phyloP scores from a whole-genome alignment of 2,888 invertebrate genomes.

The Eumerus sabulonum region DNA sequence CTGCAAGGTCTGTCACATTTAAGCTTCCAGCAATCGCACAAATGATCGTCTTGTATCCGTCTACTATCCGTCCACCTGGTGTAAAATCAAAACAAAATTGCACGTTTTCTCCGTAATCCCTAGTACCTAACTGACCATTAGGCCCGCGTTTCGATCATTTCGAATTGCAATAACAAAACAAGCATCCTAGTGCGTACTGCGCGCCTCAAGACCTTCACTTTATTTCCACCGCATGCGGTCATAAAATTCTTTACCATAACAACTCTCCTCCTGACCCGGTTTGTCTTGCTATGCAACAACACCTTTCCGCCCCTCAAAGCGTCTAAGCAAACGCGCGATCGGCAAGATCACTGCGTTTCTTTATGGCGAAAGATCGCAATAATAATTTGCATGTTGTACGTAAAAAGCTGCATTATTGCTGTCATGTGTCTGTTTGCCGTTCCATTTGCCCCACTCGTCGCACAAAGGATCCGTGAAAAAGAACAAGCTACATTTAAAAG shows the following conservation, averaged over 20 bases:
- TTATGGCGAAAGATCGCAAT: slow-evolving; percentile 62
- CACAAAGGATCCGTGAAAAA: background rate
- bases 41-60: too few species aligned
- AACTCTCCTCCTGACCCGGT: slow-evolving; percentile 57
- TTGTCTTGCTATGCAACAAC: slow-evolving; percentile 21
- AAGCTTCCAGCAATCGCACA: too few species aligned
- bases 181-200: slow-evolving; percentile 15
- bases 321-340: slow-evolving; percentile 2
- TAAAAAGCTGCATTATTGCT: slow-evolving; percentile 66
- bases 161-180: slow-evolving; percentile 13
- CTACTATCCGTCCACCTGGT: slow-evolving; percentile 37
- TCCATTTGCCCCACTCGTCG: slow-evolving; percentile 13
- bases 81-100: slow-evolving; percentile 24
- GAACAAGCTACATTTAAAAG: slow-evolving; percentile 48
- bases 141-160: slow-evolving; percentile 37
- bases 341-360: slow-evolving; percentile 20
- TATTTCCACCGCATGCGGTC: slow-evolving; percentile 37
- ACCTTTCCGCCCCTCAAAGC: background rate
- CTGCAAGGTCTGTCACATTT: too few species aligned
- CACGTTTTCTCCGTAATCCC: slow-evolving; percentile 19
- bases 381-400: slow-evolving; percentile 67
- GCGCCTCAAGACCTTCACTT: slow-evolving; percentile 55
- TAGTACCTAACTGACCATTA: slow-evolving; percentile 42
- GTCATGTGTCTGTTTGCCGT: slow-evolving; percentile 52
- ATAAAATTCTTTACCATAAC: slow-evolving; percentile 40